Base-by-base conservation (phyloP, 2,888 invertebrate genomes). In the Yponomeuta plumbellus region DNA sequence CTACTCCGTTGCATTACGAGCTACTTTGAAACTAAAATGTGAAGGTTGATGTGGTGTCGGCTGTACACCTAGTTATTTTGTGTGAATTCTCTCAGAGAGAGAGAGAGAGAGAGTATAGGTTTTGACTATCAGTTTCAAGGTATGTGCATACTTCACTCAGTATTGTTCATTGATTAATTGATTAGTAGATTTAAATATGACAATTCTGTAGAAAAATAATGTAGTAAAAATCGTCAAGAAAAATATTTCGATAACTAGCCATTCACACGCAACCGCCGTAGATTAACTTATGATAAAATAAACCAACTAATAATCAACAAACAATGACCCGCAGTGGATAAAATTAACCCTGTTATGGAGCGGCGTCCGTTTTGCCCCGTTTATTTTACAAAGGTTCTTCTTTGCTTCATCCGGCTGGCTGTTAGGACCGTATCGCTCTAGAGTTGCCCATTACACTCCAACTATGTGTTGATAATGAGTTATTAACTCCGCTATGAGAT, bases 401-500 rank as follows among this genome's bases (percentile, higher is more conserved):
- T 70, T 71, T 67, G 67, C 75, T 74, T 61, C 67, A 67, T 71
- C 72, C 74, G 69, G 68, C 71, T 69, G 68, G 68, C 68, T 69
- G 71, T 71, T 73, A 70, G 71, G 69, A 71, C 72, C 68, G 70
- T 73, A 69, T 75, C 71, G 69, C 69, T 26, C 26, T 13, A 61
- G n/a, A n/a, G 10, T n/a, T n/a, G 13, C 34, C 23, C 61, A 34
- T 34, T 59, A 58, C 13, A 59, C 22, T 21, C 59, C 59, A 59
- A 34, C 26, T 34, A 73, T 72, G 70, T 68, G 69, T 68, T 71
- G 68, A 70, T 77, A 76, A 78, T 77, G 79, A 79, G 79, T 80
- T 80, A 82, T 83, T 80, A 80, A 79, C 76, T 75, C 71, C 73
- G 75, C 73, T 69, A 44, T 68, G 67, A 73, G 77, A 77, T 76